These are phyloP conservation scores for Syndactyla subalaris DNA, from an alignment of 2,797 vertebrate species.

Conservation along the genomic window DNA sequence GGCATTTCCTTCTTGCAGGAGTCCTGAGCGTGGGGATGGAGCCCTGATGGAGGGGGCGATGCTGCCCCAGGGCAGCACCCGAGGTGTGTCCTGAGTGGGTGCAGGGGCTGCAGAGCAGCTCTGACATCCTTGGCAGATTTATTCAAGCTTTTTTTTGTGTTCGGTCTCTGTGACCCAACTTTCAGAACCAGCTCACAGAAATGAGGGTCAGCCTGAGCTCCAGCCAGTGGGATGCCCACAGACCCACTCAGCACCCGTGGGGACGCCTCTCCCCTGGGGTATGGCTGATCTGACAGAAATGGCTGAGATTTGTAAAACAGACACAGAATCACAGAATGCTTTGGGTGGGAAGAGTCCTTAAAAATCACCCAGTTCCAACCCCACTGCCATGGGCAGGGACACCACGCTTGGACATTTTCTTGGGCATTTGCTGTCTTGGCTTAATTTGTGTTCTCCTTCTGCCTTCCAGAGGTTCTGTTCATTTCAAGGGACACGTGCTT, in stretches of 20 bases:
- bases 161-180: neutral
- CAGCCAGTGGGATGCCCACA: neutral
- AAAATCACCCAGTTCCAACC: neutral
- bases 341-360: neutral
- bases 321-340: fast-evolving
- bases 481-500: neutral
- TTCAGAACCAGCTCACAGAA: neutral
- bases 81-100: fast-evolving
- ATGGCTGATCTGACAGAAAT: neutral
- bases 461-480: neutral
- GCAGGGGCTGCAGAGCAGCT: fast-evolving
- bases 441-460: neutral
- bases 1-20: neutral
- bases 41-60: neutral
- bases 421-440: neutral
- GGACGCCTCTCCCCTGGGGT: too few relatives aligned
- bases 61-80: fast-evolving
- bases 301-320: neutral
- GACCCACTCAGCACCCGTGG: neutral
- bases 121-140: neutral
- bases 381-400: neutral
- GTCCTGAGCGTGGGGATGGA: neutral
- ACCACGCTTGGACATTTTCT: neutral
- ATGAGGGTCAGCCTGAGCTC: fast-evolving
- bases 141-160: neutral